phyloP scores from a whole-genome alignment of 2,797 vertebrate species.

The Acrossocheilus fasciatus region DNA sequence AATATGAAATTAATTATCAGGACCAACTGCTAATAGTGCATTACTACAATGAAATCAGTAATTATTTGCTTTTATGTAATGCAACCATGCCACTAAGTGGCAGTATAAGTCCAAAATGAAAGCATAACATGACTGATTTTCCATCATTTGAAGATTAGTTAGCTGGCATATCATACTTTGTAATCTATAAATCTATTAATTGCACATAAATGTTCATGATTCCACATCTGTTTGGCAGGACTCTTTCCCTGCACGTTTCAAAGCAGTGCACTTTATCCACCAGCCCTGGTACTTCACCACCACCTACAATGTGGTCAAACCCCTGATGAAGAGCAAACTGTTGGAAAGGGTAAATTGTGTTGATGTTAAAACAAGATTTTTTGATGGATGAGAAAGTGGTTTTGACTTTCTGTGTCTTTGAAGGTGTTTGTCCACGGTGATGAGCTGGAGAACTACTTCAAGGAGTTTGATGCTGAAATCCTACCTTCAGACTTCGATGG shows the following conservation, averaged over 20 bases:
- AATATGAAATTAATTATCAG: not conserved
- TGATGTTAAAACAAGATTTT: not conserved
- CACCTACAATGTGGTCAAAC: slow-evolving; percentile 97
- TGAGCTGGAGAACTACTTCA: slow-evolving; percentile 91
- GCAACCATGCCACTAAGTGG: not conserved
- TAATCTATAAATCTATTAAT: not conserved
- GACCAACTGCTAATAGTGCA: not conserved
- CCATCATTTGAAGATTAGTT: not conserved
- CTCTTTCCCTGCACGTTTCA: slow-evolving; percentile 97
- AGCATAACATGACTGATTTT: not conserved
- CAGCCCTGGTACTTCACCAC: slow-evolving; percentile 99
- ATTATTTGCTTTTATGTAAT: not conserved
- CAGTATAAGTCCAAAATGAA: not conserved
- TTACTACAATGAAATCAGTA: not conserved
- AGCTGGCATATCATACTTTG: not conserved
- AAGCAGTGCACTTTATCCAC: slow-evolving; percentile 97
- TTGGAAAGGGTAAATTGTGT: slow-evolving; percentile 88
- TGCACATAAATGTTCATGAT: not conserved
- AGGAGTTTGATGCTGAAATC: slow-evolving; percentile 92
- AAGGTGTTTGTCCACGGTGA: slow-evolving; percentile 97
- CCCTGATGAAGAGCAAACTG: slow-evolving; percentile 95
- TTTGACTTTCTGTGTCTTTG: slow-evolving; percentile 30
- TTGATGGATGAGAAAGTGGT: not conserved
- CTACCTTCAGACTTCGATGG: slow-evolving; percentile 94
- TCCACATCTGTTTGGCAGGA: slow-evolving; percentile 78